These are phyloP conservation scores for Simalia tracyae DNA, from an alignment of 2,797 vertebrate genomes.

Conservation along the genomic window DNA sequence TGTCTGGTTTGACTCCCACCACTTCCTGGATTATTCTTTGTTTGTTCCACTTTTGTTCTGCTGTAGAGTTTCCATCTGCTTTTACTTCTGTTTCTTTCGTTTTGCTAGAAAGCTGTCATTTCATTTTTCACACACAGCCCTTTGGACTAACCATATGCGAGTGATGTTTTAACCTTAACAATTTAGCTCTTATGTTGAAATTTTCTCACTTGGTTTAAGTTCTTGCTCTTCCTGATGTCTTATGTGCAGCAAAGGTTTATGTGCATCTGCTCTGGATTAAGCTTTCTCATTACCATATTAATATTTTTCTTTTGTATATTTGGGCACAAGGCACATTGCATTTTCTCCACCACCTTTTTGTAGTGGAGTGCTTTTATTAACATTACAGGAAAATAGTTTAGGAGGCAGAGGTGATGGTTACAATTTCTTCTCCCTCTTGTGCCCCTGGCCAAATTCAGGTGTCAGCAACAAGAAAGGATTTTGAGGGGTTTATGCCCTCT, in stretches of 20 bases:
- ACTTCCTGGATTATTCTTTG: conserved; percentile 26
- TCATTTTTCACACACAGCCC: conserved; percentile 23
- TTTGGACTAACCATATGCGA: background rate
- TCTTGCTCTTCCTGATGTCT: background rate
- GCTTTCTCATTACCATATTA: background rate
- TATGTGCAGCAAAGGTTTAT: background rate
- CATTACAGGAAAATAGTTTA: background rate
- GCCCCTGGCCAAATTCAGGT: background rate
- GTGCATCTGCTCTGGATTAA: background rate
- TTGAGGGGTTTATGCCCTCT: background rate
- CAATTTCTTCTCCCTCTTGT: background rate
- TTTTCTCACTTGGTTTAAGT: background rate
- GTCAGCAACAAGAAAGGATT: background rate
- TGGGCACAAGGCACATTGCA: background rate
- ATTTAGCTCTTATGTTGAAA: conserved; percentile 13
- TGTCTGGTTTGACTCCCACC: background rate
- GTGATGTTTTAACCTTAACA: conserved; percentile 14
- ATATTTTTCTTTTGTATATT: conserved; percentile 28
- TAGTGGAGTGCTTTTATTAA: background rate
- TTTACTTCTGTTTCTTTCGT: background rate
- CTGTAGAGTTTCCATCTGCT: conserved; percentile 8
- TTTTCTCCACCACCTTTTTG: background rate
- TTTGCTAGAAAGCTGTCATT: conserved; percentile 34
- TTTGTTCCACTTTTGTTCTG: conserved; percentile 16
- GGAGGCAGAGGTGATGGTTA: background rate